Conservation (phyloP, 2,888 invertebrate species). For the Malthinus seriepunctatus region DNA sequence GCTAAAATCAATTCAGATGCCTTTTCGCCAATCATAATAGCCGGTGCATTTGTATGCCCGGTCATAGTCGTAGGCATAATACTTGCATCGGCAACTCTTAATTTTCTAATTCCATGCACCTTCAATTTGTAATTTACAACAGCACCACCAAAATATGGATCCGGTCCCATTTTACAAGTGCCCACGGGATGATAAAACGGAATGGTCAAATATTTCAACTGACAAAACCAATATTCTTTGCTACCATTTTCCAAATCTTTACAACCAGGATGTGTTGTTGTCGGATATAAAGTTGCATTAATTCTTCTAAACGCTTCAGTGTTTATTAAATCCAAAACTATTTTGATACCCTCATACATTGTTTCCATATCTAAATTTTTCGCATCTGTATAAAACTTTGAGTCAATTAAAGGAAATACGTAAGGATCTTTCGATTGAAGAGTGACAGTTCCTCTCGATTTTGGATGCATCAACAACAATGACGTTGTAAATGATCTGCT, state of each 20-base stretch:
- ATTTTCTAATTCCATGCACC: constrained; percentile 55
- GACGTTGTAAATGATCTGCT: constrained; percentile 27
- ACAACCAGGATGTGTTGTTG: constrained; percentile 55
- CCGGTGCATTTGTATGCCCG: constrained; percentile 58
- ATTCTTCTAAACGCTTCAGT: constrained; percentile 64
- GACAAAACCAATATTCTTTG: constrained; percentile 58
- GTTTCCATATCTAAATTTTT: constrained; percentile 67
- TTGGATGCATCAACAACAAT: constrained; percentile 37
- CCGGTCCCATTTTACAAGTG: constrained; percentile 60
- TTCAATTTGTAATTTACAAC: constrained; percentile 60
- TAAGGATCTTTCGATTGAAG: constrained; percentile 39
- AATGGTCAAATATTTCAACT: constrained; percentile 51
- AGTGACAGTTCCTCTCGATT: constrained; percentile 39
- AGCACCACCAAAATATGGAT: constrained; percentile 48
- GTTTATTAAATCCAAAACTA: constrained; percentile 31
- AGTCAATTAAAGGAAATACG: constrained; percentile 42
- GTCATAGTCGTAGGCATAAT: constrained; percentile 57
- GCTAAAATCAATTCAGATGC: background rate
- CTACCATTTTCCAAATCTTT: constrained; percentile 44
- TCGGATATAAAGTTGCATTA: constrained; percentile 60
- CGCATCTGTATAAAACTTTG: constrained; percentile 36
- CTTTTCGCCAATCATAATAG: constrained; percentile 61
- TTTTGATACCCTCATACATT: constrained; percentile 63
- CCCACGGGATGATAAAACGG: constrained; percentile 58
- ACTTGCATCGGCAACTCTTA: constrained; percentile 60